Conservation (phyloP, 2,113 vertebrate species). For the Noturus placidus region DNA sequence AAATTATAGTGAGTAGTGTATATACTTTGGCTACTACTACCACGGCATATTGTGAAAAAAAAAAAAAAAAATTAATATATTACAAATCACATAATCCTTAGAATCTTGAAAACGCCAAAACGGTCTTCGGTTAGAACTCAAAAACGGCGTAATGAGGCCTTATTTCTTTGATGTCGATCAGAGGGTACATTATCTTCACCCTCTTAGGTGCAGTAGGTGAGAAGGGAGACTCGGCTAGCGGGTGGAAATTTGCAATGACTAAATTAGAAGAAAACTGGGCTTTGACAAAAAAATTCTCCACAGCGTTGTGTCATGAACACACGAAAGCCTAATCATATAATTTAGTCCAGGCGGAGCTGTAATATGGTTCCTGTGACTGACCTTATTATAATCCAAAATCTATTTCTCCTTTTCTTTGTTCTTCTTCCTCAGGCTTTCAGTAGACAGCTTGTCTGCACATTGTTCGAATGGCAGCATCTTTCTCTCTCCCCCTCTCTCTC, state of each 20-base stretch:
- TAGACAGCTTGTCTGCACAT: neutral
- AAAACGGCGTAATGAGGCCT: neutral
- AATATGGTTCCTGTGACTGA: neutral
- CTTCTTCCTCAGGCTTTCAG: neutral
- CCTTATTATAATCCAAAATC: neutral
- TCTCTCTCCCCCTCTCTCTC: neutral
- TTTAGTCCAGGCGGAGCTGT: neutral
- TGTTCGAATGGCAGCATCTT: neutral
- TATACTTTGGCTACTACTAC: neutral
- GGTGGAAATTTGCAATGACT: neutral
- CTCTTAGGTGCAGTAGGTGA: neutral
- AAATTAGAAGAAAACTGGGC: neutral
- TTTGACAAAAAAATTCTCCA: neutral
- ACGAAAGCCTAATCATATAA: neutral
- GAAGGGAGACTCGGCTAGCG: neutral
- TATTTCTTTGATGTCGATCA: neutral
- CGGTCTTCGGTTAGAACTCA: neutral
- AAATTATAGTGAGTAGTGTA: neutral
- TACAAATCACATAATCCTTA: neutral
- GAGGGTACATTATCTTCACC: neutral
- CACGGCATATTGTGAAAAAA: neutral
- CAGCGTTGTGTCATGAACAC: neutral
- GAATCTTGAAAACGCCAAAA: neutral
- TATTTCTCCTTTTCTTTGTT: neutral
- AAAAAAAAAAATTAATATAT: no score